phyloP scores from a whole-genome alignment of 2,113 vertebrate genomes.

The Emberiza fucata region DNA sequence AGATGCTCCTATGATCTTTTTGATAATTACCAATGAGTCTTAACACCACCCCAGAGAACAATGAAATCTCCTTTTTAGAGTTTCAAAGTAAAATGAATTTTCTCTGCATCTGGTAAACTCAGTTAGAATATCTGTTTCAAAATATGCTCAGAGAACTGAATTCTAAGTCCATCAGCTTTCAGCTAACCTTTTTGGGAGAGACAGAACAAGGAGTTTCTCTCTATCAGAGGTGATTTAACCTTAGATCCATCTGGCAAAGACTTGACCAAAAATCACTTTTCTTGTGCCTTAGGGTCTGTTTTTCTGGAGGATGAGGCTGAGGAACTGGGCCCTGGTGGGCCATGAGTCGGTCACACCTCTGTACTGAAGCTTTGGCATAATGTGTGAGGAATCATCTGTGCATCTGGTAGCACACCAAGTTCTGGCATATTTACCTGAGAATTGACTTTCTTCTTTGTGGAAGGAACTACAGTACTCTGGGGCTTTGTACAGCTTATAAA shows the following conservation, averaged over 20 bases:
- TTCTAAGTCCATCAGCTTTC: background rate
- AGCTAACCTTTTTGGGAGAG: background rate
- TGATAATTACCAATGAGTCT: conserved; percentile 48
- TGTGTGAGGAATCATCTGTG: rapidly evolving
- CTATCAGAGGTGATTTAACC: background rate
- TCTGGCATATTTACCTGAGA: background rate
- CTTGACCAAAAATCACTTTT: background rate
- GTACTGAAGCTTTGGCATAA: background rate
- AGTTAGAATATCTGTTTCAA: conserved; percentile 4
- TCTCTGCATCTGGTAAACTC: background rate
- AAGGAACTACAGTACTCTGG: background rate
- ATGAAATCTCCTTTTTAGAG: background rate
- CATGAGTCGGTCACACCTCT: rapidly evolving
- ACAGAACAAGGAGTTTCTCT: background rate
- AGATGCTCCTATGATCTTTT: conserved; percentile 42
- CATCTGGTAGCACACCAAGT: background rate
- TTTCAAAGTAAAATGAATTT: background rate
- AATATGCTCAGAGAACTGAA: background rate
- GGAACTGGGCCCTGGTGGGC: background rate
- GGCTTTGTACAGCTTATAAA: background rate
- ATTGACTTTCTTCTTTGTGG: background rate
- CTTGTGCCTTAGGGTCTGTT: background rate
- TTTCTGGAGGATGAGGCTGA: background rate
- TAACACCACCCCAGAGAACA: conserved; percentile 39
- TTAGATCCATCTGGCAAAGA: background rate